Percentiles rank a stretch among this genome's conserved stretches.
phyloP scores from a whole-genome alignment of 2,113 vertebrate genomes.

The Dasyprocta punctata region DNA sequence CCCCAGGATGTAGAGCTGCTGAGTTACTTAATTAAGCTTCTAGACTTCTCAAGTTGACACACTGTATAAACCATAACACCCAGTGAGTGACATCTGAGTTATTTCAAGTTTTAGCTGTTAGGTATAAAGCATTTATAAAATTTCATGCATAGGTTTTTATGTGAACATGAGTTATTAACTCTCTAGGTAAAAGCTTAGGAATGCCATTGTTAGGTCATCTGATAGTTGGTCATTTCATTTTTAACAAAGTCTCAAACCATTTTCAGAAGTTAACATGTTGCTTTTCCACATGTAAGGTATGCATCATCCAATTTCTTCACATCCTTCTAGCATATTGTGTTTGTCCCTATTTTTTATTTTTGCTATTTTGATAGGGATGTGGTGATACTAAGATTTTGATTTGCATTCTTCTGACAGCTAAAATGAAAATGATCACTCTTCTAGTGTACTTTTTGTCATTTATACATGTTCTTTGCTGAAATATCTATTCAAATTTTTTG shows the following conservation, averaged over 20 bases:
- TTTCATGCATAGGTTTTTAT: not conserved
- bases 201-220: not conserved
- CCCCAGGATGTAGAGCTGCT: too few relatives aligned
- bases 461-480: not conserved
- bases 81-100: not conserved
- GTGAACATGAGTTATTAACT: not conserved
- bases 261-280: not conserved
- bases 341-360: not conserved
- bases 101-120: not conserved
- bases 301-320: not conserved
- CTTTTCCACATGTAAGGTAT: not conserved
- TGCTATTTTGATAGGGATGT: not conserved
- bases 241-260: not conserved
- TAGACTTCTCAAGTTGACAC: too few relatives aligned
- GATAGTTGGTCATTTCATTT: not conserved
- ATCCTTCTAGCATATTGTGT: not conserved
- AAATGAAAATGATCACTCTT: not conserved
- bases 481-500: not conserved
- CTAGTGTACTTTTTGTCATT: not conserved
- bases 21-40: too few relatives aligned
- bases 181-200: not conserved
- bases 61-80: too few relatives aligned
- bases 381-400: not conserved
- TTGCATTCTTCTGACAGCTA: not conserved
- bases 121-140: not conserved